Conservation (phyloP, 2,888 invertebrate genomes). For the Onthophagus sagittarius region DNA sequence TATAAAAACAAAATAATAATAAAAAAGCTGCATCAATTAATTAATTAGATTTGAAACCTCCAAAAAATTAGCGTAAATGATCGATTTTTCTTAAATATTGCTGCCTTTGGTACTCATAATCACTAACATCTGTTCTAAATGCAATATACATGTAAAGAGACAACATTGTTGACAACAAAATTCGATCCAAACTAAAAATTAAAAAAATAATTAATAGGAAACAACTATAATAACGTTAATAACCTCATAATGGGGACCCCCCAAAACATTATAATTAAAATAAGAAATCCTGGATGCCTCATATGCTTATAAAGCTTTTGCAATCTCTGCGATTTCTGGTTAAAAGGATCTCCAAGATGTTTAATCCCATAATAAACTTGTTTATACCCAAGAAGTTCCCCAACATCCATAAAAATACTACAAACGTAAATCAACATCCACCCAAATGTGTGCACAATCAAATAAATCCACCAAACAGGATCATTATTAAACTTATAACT, state of each 20-base stretch:
- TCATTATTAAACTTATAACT: constrained; percentile 51
- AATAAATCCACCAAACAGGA: constrained; percentile 51
- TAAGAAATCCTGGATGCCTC: constrained; percentile 61
- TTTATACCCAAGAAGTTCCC: constrained; percentile 59
- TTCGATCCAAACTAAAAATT: constrained; percentile 52
- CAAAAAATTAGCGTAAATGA: constrained; percentile 28
- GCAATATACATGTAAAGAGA: constrained; percentile 58
- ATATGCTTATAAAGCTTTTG: constrained; percentile 55
- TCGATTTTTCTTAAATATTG: constrained; percentile 52
- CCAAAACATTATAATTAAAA: constrained; percentile 57
- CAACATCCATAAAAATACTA: constrained; percentile 59
- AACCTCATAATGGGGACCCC: constrained; percentile 58
- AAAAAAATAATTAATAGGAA: too few relatives aligned
- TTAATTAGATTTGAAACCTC: neutral
- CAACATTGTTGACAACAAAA: constrained; percentile 53
- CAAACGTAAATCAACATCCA: constrained; percentile 61
- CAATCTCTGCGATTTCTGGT: constrained; percentile 54
- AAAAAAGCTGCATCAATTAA: neutral
- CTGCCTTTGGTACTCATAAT: constrained; percentile 54
- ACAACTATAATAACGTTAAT: too few relatives aligned
- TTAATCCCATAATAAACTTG: constrained; percentile 58
- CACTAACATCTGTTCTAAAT: constrained; percentile 58
- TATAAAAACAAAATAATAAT: neutral
- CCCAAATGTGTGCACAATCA: constrained; percentile 50
- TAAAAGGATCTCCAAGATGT: constrained; percentile 51